These are phyloP conservation scores for Piliocolobus tephrosceles DNA, from an alignment of 2,113 vertebrate species.

Conservation along the genomic window DNA sequence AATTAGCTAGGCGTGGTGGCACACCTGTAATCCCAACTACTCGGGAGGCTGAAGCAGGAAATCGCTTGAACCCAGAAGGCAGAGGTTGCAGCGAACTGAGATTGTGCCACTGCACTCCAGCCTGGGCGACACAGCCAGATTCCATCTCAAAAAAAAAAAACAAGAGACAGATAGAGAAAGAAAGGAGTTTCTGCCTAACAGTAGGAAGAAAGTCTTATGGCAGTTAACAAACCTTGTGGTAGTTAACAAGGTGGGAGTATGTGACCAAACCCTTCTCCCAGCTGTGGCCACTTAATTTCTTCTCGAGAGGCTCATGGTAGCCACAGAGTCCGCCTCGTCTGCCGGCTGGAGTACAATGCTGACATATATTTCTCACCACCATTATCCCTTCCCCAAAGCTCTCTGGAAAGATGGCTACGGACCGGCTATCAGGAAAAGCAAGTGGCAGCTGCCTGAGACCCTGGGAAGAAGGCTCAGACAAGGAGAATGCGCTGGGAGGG, in stretches of 20 bases:
- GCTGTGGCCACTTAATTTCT: background rate
- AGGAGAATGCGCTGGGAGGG: no score
- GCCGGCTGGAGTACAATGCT: background rate
- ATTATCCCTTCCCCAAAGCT: background rate
- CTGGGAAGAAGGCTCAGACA: background rate
- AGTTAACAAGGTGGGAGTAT: background rate
- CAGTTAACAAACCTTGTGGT: background rate
- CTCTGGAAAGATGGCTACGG: background rate
- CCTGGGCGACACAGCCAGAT: no score
- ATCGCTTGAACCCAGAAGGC: no score
- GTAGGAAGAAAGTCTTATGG: background rate
- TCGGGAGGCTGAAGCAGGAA: no score
- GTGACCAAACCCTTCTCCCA: background rate
- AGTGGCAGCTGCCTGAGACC: background rate
- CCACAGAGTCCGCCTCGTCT: background rate
- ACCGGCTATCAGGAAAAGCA: background rate
- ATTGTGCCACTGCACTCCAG: no score
- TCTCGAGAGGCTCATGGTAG: background rate
- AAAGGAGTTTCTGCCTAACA: background rate
- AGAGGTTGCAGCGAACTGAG: no score
- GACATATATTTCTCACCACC: background rate
- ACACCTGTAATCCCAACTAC: no score
- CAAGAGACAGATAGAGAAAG: no score
- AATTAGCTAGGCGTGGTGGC: no score
- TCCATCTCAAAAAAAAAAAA: no score